A percentile compares a stretch with the other conserved stretches of the same genome.
phyloP scores from a whole-genome alignment of 1,140 invertebrate genomes.

The Ectropis grisescens region DNA sequence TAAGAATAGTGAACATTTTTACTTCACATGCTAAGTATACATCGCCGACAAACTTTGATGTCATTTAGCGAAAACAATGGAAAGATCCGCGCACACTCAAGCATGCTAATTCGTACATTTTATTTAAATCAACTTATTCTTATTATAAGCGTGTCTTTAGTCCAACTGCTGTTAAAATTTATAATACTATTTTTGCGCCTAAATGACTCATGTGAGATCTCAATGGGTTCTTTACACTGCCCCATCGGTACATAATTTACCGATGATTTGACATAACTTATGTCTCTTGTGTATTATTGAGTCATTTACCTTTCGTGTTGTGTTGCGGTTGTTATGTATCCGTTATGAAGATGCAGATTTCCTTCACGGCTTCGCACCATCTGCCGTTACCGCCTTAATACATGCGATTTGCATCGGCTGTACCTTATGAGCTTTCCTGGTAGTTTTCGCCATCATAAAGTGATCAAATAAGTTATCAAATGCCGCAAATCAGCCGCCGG shows the following conservation, averaged over 20 bases:
- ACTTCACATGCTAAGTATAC: slow-evolving; percentile 62
- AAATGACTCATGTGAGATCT: slow-evolving; percentile 47
- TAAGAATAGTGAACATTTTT: slow-evolving; percentile 48
- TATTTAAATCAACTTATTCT: slow-evolving; percentile 66
- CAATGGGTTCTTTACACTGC: slow-evolving; percentile 35
- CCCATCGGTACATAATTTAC: slow-evolving; percentile 24
- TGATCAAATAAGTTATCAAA: slow-evolving; percentile 63
- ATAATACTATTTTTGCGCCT: slow-evolving; percentile 56
- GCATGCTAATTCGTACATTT: slow-evolving; percentile 58
- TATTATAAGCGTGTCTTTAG: slow-evolving; percentile 48
- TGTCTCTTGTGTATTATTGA: slow-evolving; percentile 15
- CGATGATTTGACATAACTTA: slow-evolving; percentile 15
- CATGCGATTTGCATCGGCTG: slow-evolving; percentile 45
- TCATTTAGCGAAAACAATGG: slow-evolving; percentile 69
- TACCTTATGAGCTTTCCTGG: slow-evolving; percentile 36
- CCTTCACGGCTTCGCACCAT: slow-evolving; percentile 31
- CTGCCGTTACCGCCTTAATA: slow-evolving; percentile 41
- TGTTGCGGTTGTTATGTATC: slow-evolving; percentile 27
- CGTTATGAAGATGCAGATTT: slow-evolving; percentile 40
- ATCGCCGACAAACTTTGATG: slow-evolving; percentile 61
- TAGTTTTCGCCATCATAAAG: slow-evolving; percentile 60
- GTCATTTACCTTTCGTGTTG: slow-evolving; percentile 29
- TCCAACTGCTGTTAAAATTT: slow-evolving; percentile 52
- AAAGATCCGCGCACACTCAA: slow-evolving; percentile 39
- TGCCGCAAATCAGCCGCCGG: slow-evolving; percentile 29